Conservation (phyloP, 2,113 vertebrate genomes). For the Oryzias javanicus region DNA sequence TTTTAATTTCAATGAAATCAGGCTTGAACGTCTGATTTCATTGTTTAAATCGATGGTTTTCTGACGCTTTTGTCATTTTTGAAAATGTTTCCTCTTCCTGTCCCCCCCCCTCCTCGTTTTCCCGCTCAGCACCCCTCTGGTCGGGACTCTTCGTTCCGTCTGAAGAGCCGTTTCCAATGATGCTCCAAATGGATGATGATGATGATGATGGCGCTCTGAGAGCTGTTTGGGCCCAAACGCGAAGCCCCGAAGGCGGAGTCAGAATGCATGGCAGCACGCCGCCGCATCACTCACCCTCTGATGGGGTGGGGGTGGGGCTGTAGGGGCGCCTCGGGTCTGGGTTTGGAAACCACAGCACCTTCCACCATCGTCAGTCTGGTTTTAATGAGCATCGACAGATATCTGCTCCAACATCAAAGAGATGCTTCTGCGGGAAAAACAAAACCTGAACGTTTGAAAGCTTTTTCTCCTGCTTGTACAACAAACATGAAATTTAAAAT, state of each 20-base stretch:
- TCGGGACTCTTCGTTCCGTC: too few relatives aligned
- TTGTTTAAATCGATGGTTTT: constrained; percentile 33
- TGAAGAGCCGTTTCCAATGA: constrained; percentile 15
- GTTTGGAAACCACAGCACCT: constrained; percentile 42
- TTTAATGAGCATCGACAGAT: constrained; percentile 66
- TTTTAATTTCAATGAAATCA: constrained; percentile 46
- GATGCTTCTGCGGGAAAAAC: background rate
- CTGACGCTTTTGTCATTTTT: background rate
- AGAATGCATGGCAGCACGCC: constrained; percentile 45
- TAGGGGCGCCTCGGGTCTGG: constrained; percentile 41
- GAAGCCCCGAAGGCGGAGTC: constrained; percentile 39
- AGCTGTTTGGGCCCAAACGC: constrained; percentile 40
- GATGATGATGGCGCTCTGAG: constrained; percentile 59
- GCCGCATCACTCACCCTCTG: constrained; percentile 37
- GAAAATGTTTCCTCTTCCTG: too few relatives aligned
- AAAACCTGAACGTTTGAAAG: too few relatives aligned
- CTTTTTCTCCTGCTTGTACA: too few relatives aligned
- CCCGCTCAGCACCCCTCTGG: too few relatives aligned
- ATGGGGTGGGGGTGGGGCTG: constrained; percentile 31
- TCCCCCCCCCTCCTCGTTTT: background rate
- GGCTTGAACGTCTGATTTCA: constrained; percentile 38
- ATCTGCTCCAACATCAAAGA: constrained; percentile 16
- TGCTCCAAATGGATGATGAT: constrained; percentile 55
- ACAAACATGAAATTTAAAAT: too few relatives aligned
- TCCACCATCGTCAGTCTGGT: constrained; percentile 52